Evolutionary conservation across 1,140 invertebrate species (phyloP), one percentile per base, ranked within the genome.

Genomic region (Drosophila jambulina): DNA sequence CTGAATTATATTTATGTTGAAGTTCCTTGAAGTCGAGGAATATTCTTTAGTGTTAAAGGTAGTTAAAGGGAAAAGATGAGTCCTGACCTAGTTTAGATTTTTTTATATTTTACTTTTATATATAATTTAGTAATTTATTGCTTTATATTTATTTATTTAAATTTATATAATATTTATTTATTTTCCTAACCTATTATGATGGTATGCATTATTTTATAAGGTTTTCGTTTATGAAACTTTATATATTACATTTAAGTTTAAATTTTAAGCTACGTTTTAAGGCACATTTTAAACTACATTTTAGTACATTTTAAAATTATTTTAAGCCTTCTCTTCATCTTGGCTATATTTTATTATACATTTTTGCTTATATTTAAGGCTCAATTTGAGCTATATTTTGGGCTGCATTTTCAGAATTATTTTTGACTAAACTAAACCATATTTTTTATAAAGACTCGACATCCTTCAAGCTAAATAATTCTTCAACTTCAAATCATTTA

Each of bases 1-100:
- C 27, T 32, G 8, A 15, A 70, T 46, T 48, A 42, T 45, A 71
- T 57, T 70, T 70, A 48, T 58, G 51, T 23, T 12, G 25, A 32
- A 29, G 23, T 45, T 38, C 40, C 25, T 38, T 38, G 32, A 23
- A 60, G n/a, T 5, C 12, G 6, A 9, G 0, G 10, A 4, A 40
- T 7, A 7, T 54, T 40, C 7, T 29, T 23, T 8, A 6, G 15
- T n/a, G 40, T 61, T 17, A 1, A 62, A 9, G 13, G 8, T n/a
- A 23, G 4, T 38, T 40, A 13, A 17, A 4, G 4, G 4, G 4
- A 17, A 13, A 21, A 21, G 8, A 34, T 34, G 19, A 19, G 10
- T 2, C 8, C 9, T 5, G 15, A 36, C 0, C 19, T 23, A 9
- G 4, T 17, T 36, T 17, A 17, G 8, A 2, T 0, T 36, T 23